phyloP scores from a whole-genome alignment of 2,113 vertebrate species.

The Gobius niger region DNA sequence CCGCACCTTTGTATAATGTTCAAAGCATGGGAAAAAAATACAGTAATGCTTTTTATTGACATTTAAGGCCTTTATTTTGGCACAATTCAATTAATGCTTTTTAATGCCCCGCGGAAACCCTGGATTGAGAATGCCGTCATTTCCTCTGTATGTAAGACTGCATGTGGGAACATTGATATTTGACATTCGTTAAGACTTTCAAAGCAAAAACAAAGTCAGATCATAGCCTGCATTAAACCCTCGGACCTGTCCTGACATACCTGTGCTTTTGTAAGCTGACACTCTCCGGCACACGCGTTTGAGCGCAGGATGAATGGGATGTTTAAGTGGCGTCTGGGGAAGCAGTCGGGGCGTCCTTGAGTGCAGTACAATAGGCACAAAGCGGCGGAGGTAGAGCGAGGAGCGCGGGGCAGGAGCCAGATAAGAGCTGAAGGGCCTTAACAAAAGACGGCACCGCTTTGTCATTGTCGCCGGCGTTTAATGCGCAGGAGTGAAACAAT shows the following conservation, averaged over 20 bases:
- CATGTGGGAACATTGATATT: too few species aligned
- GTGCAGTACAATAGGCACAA: conserved; percentile 67
- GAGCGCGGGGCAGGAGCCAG: conserved; percentile 59
- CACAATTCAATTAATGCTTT: too few species aligned
- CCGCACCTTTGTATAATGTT: too few species aligned
- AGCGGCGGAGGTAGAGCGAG: conserved; percentile 43
- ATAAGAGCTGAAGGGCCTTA: conserved; percentile 65
- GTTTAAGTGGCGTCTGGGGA: conserved; percentile 70
- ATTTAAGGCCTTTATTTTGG: too few species aligned
- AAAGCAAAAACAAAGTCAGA: too few species aligned
- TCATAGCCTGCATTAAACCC: too few species aligned
- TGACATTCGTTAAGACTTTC: too few species aligned
- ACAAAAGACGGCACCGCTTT: conserved; percentile 68
- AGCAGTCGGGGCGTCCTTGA: conserved; percentile 68
- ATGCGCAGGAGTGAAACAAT: conserved; percentile 78
- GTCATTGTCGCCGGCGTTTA: conserved; percentile 74
- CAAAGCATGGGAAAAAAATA: too few species aligned
- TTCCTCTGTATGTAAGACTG: too few species aligned
- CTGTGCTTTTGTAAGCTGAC: conserved; percentile 59
- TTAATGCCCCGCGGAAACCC: too few species aligned
- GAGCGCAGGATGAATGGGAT: conserved; percentile 62
- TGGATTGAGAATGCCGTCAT: too few species aligned
- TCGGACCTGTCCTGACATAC: conserved; percentile 33
- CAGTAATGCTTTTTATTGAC: too few species aligned
- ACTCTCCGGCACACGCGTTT: conserved; percentile 46